phyloP scores from a whole-genome alignment of 1,140 invertebrate species.

The Dendrolimus kikuchii region DNA sequence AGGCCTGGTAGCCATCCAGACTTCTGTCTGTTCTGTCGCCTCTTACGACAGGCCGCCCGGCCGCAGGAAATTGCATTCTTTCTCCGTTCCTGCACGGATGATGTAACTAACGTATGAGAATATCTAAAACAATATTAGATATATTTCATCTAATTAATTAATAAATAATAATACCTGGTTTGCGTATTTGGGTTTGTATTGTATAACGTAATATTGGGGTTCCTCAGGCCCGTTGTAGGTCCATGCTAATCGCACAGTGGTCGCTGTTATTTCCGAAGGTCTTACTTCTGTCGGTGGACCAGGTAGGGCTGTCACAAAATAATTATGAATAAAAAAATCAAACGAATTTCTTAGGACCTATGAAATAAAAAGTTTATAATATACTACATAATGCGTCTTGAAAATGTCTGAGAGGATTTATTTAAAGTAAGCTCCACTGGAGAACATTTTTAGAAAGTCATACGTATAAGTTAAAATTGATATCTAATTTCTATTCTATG shows the following conservation, averaged over 20 bases:
- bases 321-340: not conserved
- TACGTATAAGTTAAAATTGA: too few relatives aligned
- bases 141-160: not conserved
- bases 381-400: not conserved
- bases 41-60: too few relatives aligned
- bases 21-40: too few relatives aligned
- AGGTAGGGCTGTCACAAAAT: conserved; percentile 82
- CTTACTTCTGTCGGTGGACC: conserved; percentile 89
- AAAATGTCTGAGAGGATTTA: not conserved
- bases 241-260: conserved; percentile 93
- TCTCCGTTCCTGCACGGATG: too few relatives aligned
- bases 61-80: too few relatives aligned
- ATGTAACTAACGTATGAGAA: too few relatives aligned
- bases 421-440: too few relatives aligned
- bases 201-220: conserved; percentile 94
- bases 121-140: too few relatives aligned
- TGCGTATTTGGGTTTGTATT: conserved; percentile 94
- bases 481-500: too few relatives aligned
- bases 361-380: not conserved
- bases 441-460: too few relatives aligned
- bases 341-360: not conserved
- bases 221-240: conserved; percentile 89
- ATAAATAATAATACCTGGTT: conserved; percentile 70
- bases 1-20: too few relatives aligned
- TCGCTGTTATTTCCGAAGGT: conserved; percentile 93